phyloP scores from a whole-genome alignment of 2,797 vertebrate species.

The Sebastes flavidus region DNA sequence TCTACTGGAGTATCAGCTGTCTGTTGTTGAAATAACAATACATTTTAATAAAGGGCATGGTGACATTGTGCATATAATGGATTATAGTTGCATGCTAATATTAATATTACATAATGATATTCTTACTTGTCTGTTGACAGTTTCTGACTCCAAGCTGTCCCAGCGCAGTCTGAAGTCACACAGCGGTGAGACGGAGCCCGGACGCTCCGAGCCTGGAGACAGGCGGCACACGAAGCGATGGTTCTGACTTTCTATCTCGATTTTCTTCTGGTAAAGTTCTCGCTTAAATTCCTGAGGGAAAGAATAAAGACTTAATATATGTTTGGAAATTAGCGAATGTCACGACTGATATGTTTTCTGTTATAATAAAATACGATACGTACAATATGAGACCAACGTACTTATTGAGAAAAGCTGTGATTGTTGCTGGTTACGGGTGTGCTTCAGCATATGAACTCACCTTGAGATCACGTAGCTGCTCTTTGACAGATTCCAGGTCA shows the following conservation, averaged over 20 bases:
- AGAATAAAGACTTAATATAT: background rate
- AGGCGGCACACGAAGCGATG: conserved; percentile 82
- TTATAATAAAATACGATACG: background rate
- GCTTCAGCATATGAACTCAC: conserved; percentile 61
- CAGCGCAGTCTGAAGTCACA: conserved; percentile 87
- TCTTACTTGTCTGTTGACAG: conserved; percentile 86
- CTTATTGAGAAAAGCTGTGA: background rate
- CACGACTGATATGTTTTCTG: background rate
- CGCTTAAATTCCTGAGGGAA: conserved; percentile 86
- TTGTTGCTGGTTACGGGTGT: background rate
- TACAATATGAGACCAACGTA: background rate
- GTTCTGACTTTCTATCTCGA: conserved; percentile 89
- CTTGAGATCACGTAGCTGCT: conserved; percentile 89
- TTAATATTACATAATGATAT: too few species aligned
- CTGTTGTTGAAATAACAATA: background rate
- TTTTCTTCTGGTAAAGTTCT: conserved; percentile 91
- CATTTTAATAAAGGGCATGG: background rate
- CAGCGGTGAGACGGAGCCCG: conserved; percentile 69
- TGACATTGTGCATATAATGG: background rate
- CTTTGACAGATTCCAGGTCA: conserved; percentile 86
- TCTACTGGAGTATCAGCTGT: background rate
- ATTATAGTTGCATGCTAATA: background rate
- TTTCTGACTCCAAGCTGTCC: conserved; percentile 88
- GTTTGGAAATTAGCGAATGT: background rate
- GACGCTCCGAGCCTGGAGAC: conserved; percentile 71